Evolutionary conservation across 2,797 vertebrate genomes (phyloP), one percentile per base, ranked within the genome.

Genomic region (Neosilurus mollespiculum): DNA sequence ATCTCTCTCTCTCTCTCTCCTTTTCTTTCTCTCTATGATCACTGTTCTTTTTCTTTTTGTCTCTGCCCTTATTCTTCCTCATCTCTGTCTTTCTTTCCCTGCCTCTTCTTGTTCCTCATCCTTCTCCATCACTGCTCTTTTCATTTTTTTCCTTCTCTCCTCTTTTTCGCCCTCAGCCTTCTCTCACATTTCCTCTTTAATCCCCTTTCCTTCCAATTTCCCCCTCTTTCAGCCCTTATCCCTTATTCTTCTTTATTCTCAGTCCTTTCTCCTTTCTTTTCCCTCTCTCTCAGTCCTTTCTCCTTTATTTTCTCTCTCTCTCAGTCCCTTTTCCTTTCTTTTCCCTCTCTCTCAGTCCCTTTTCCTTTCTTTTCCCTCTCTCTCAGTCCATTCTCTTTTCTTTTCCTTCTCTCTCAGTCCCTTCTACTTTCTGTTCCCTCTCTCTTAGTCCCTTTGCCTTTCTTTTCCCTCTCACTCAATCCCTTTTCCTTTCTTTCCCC

Each of bases 161-260:
- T 18, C 18, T 69, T 16, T n/a, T 10, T 12, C 37, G 4, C 0
- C 18, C 9, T 37, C 24, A 16, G 22, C 91, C 90, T 89, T 10
- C 14, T 24, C 7, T 1, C 14, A 51, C 18, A 2, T 51, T 70
- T 11, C 3, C 5, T 30, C 11, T 15, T 11, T 30, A 11, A 3
- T 12, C 14, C n/a, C 24, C 10, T 24, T 11, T 10, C 61, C 10
- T 24, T 64, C n/a, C 24, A 11, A 24, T 3, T 24, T 24, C 11
- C n/a, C 3, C 4, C 9, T n/a, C 11, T 12, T 24, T 90, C 86
- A 89, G 86, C 78, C 88, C 89, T 90, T 87, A 84, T 88, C 87
- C 87, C 86, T 87, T 89, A 85, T 92, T 66, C 2, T 5, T 69
- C 37, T 69, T 10, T 69, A 5, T 3, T 10, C 16, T 9, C 24